Percentiles rank a stretch among this genome's conserved stretches.
phyloP scores from a whole-genome alignment of 2,888 invertebrate species.

The Cheilosia pagana region DNA sequence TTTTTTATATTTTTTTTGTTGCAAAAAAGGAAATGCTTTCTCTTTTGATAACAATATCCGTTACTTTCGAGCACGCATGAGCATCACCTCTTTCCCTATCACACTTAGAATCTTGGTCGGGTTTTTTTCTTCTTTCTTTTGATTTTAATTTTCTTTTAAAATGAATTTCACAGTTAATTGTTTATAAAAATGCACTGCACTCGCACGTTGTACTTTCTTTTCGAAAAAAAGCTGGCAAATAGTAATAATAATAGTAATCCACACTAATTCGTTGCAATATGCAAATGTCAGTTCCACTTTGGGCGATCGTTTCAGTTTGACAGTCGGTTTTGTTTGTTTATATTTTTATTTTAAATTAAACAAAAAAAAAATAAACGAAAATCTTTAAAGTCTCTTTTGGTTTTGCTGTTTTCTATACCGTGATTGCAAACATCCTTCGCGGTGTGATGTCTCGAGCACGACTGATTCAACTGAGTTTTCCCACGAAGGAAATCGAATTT shows the following conservation, averaged over 20 bases:
- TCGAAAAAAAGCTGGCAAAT: neutral
- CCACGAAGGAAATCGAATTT: slow-evolving; percentile 70
- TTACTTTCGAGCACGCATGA: slow-evolving; percentile 57
- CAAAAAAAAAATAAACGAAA: slow-evolving; percentile 17
- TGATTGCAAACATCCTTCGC: slow-evolving; percentile 56
- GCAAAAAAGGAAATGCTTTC: slow-evolving; percentile 16
- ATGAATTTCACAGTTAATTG: slow-evolving; percentile 49
- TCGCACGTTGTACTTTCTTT: slow-evolving; percentile 24
- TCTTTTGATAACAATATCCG: slow-evolving; percentile 35
- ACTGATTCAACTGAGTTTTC: slow-evolving; percentile 68
- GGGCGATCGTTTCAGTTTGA: slow-evolving; percentile 21
- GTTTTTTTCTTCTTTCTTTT: slow-evolving; percentile 9
- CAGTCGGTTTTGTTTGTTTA: slow-evolving; percentile 52
- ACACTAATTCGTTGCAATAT: slow-evolving; percentile 18
- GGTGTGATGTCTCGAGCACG: slow-evolving; percentile 71
- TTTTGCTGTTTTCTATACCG: slow-evolving; percentile 44
- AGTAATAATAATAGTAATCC: slow-evolving; percentile 12
- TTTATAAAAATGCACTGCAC: slow-evolving; percentile 36
- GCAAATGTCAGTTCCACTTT: slow-evolving; percentile 23
- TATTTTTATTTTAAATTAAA: slow-evolving; percentile 30
- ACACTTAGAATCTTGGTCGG: slow-evolving; percentile 6
- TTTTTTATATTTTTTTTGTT: neutral
- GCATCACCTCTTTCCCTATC: slow-evolving; percentile 26
- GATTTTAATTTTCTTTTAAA: neutral
- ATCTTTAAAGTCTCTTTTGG: neutral